Percentiles rank a stretch among this genome's conserved stretches.
phyloP scores from a whole-genome alignment of 2,797 vertebrate genomes.

The Amblyopsis hoosieri region DNA sequence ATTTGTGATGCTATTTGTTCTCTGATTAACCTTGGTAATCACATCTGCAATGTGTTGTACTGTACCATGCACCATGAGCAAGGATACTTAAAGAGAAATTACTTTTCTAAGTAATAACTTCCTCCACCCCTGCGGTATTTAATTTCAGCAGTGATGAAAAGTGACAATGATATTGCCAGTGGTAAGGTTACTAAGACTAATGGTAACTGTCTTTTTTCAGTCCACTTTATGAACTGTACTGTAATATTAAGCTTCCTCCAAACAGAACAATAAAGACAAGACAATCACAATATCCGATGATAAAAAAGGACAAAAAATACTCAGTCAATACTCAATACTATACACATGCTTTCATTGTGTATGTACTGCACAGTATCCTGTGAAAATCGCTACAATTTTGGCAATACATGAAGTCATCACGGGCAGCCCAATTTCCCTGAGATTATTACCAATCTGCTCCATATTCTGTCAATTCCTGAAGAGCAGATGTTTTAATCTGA shows the following conservation, averaged over 20 bases:
- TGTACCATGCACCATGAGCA: slow-evolving; percentile 9
- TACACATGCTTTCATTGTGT: slow-evolving; percentile 24
- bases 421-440: too few relatives aligned
- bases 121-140: slow-evolving; percentile 38
- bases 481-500: too few relatives aligned
- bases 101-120: slow-evolving; percentile 46
- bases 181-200: slow-evolving; percentile 48
- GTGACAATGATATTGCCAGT: slow-evolving; percentile 45
- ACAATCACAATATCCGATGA: slow-evolving; percentile 22
- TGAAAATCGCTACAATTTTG: too few relatives aligned
- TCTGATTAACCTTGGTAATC: slow-evolving; percentile 25
- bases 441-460: too few relatives aligned
- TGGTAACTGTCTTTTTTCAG: slow-evolving; percentile 31
- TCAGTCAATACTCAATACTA: background rate
- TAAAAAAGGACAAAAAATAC: background rate
- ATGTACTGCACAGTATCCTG: background rate
- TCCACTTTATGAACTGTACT: slow-evolving; percentile 44
- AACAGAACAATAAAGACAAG: slow-evolving; percentile 28
- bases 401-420: too few relatives aligned
- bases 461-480: too few relatives aligned
- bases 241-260: slow-evolving; percentile 19
- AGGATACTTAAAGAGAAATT: slow-evolving; percentile 40
- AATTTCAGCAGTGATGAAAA: slow-evolving; percentile 46
- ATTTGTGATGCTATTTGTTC: slow-evolving; percentile 24
- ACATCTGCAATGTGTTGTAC: background rate